Evolutionary conservation across 2,113 vertebrate species (phyloP).

Genomic region (Lucifuga dentata): DNA sequence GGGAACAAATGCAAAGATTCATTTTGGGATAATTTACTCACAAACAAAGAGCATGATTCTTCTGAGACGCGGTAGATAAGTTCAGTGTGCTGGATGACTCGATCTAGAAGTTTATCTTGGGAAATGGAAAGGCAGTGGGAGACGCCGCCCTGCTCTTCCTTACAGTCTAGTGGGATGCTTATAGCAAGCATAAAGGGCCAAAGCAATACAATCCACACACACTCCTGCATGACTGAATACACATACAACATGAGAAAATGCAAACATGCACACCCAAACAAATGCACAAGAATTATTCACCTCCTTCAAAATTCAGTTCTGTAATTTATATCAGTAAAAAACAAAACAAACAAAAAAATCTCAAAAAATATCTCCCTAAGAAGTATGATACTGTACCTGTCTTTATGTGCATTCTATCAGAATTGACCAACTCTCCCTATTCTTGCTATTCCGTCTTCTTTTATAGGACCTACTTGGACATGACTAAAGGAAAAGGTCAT

Average conservation of each 20-base stretch:
- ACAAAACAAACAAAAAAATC: neutral
- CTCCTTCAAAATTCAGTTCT: neutral
- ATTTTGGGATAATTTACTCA: conserved; percentile 65
- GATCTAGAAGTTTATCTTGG: conserved; percentile 83
- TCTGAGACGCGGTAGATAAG: conserved; percentile 82
- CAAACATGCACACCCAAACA: conserved; percentile 5
- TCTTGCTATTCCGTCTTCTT: neutral
- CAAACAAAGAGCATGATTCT: conserved; percentile 80
- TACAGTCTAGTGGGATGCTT: conserved; percentile 75
- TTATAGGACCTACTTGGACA: conserved; percentile 65
- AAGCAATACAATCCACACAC: conserved; percentile 54
- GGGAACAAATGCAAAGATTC: neutral
- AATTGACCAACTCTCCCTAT: conserved; percentile 15
- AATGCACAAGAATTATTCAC: neutral
- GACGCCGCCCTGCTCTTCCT: conserved; percentile 61
- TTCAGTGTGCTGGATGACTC: conserved; percentile 83
- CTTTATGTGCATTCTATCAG: conserved; percentile 59
- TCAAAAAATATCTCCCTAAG: neutral
- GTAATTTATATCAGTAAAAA: neutral
- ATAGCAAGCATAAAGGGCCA: conserved; percentile 51
- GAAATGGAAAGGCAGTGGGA: conserved; percentile 77
- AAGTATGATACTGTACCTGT: conserved; percentile 58
- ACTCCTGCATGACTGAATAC: conserved; percentile 48
- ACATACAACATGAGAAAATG: conserved; percentile 11
- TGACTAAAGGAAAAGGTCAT: conserved; percentile 62